Percentiles rank a stretch among this genome's conserved stretches.
Evolutionary conservation across 2,888 invertebrate genomes (phyloP).

Genomic region (Lomographa bimaculata): DNA sequence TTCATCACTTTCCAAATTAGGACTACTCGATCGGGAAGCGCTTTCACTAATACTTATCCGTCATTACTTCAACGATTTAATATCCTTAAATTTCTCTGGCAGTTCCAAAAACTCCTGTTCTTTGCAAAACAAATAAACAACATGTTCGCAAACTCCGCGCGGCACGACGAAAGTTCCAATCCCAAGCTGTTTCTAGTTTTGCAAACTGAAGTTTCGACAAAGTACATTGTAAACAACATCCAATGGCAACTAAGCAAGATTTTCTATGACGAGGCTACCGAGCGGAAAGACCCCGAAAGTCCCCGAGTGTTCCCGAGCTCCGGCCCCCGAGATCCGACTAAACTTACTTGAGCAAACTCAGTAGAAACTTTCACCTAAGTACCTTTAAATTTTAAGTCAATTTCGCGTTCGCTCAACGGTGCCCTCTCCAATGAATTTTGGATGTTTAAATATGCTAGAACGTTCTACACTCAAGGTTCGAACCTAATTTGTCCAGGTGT

Average conservation of each 20-base stretch:
- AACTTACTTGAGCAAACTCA: constrained; percentile 41
- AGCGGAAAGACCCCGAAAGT: constrained; percentile 38
- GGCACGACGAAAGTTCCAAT: neutral
- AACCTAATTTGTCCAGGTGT: constrained; percentile 22
- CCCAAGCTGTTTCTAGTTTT: constrained; percentile 12
- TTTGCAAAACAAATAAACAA: constrained; percentile 6
- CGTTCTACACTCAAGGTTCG: constrained; percentile 27
- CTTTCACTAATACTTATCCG: no score
- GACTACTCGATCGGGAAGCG: no score
- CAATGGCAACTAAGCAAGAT: constrained; percentile 3
- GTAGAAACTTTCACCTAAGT: constrained; percentile 60
- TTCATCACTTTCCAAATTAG: no score
- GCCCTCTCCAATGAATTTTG: constrained; percentile 40
- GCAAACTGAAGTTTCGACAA: constrained; percentile 14
- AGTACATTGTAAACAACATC: constrained; percentile 20
- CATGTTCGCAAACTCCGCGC: constrained; percentile 1
- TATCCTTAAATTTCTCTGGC: no score
- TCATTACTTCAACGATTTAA: no score
- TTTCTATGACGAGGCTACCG: constrained; percentile 15
- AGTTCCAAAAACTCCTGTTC: no score
- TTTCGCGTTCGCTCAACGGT: constrained; percentile 52
- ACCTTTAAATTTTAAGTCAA: constrained; percentile 74
- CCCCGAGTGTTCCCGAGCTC: constrained; percentile 44
- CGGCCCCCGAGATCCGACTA: constrained; percentile 47
- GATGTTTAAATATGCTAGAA: constrained; percentile 45